Percentiles rank a stretch among this genome's conserved stretches.
Conservation (phyloP, 2,797 vertebrate genomes). For the Hoplostethus mediterraneus region DNA sequence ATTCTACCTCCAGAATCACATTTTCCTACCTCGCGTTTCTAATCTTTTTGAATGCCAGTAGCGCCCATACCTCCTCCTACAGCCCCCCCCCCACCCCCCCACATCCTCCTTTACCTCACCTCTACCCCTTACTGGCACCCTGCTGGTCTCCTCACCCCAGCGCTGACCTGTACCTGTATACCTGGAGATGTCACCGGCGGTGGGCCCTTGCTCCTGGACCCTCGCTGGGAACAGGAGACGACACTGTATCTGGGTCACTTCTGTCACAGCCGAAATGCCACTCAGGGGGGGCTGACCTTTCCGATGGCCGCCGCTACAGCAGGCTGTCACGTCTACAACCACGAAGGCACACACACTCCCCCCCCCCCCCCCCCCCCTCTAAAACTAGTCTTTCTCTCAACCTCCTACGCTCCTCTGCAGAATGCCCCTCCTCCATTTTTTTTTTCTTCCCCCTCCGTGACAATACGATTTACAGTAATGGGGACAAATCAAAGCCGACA, state of each 20-base stretch:
- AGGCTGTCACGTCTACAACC: conserved; percentile 64
- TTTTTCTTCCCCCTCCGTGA: conserved; percentile 53
- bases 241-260: conserved; percentile 76
- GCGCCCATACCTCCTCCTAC: conserved; percentile 42
- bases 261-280: conserved; percentile 83
- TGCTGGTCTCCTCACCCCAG: conserved; percentile 26
- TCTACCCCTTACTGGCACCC: conserved; percentile 13
- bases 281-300: conserved; percentile 80
- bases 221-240: conserved; percentile 64
- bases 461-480: conserved; percentile 55
- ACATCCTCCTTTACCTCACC: conserved; percentile 39
- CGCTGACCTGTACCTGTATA: conserved; percentile 54
- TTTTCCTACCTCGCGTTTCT: conserved; percentile 67
- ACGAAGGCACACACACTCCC: conserved; percentile 25
- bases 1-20: conserved; percentile 68
- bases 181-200: conserved; percentile 38
- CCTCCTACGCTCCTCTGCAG: conserved; percentile 18
- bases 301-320: conserved; percentile 47
- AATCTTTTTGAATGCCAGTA: conserved; percentile 74
- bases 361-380: conserved; percentile 8
- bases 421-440: conserved; percentile 21
- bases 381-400: conserved; percentile 34
- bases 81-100: conserved; percentile 7
- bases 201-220: conserved; percentile 45
- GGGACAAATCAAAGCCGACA: conserved; percentile 58